Evolutionary conservation across 2,113 vertebrate species (phyloP).

Genomic region (Addax nasomaculatus): DNA sequence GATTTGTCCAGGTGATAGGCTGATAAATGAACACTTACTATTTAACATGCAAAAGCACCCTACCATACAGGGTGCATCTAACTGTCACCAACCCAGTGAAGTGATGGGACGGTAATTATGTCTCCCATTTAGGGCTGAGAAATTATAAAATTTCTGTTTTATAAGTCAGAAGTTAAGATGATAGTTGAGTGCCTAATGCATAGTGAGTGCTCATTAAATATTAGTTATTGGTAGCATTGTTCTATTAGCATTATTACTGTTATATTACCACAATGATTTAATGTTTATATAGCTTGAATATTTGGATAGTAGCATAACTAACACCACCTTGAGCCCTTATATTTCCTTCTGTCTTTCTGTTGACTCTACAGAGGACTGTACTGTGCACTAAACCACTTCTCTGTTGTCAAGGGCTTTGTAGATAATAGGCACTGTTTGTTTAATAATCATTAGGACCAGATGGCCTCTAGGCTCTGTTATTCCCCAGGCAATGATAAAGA

Average conservation of each 20-base stretch:
- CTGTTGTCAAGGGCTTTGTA: neutral
- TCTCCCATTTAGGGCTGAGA: neutral
- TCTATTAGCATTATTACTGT: neutral
- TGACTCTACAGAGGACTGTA: neutral
- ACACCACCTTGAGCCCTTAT: neutral
- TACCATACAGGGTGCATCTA: neutral
- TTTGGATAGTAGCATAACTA: neutral
- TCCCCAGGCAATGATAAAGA: neutral
- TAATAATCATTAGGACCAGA: neutral
- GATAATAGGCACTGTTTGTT: neutral
- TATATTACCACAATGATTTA: neutral
- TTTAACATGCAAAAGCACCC: neutral
- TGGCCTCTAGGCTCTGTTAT: neutral
- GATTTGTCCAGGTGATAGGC: neutral
- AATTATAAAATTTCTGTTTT: neutral
- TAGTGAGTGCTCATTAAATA: neutral
- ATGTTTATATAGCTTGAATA: neutral
- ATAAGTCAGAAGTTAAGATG: neutral
- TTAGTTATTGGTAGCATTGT: neutral
- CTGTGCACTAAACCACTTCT: neutral
- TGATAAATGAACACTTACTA: neutral
- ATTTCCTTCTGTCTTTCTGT: neutral
- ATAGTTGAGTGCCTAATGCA: neutral
- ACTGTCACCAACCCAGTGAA: neutral
- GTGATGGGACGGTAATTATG: neutral